Conservation (phyloP, 2,113 vertebrate species). For the Oceanites oceanicus region DNA sequence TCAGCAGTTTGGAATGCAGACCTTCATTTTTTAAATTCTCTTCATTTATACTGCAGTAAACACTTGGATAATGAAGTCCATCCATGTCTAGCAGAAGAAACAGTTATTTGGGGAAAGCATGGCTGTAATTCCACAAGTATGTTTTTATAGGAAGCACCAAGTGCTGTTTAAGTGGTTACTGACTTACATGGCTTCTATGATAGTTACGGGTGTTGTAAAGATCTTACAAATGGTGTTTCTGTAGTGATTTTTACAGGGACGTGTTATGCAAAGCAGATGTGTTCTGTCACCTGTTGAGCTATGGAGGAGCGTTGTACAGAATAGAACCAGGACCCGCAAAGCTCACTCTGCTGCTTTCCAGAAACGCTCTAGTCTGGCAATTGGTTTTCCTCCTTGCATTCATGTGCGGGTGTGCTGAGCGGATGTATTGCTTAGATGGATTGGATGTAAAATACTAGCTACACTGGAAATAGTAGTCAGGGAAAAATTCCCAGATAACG, state of each 20-base stretch:
- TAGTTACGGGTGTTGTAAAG: not conserved
- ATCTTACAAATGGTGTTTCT: constrained; percentile 26
- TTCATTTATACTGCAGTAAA: not conserved
- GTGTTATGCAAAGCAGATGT: constrained; percentile 24
- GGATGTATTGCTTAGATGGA: not conserved
- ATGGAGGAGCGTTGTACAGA: not conserved
- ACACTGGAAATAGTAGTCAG: not conserved
- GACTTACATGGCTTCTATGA: not conserved
- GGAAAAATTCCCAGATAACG: constrained; percentile 13
- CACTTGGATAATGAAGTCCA: constrained; percentile 19
- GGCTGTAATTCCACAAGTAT: not conserved
- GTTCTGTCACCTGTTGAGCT: constrained; percentile 38
- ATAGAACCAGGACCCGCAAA: not conserved
- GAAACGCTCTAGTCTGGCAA: not conserved
- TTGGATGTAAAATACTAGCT: not conserved
- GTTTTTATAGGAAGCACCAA: constrained; percentile 23
- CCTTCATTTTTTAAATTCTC: not conserved
- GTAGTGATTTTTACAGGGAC: constrained; percentile 32
- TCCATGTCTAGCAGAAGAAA: not conserved
- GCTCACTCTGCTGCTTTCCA: not conserved
- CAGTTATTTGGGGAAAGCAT: not conserved
- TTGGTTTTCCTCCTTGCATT: not conserved
- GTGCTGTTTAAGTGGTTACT: constrained; percentile 1
- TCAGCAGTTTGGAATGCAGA: constrained; percentile 4
- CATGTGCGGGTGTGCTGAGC: not conserved